A percentile compares a stretch with the other conserved stretches of the same genome.
phyloP scores from a whole-genome alignment of 23 tunicate species.

The Halocynthia roretzi region DNA sequence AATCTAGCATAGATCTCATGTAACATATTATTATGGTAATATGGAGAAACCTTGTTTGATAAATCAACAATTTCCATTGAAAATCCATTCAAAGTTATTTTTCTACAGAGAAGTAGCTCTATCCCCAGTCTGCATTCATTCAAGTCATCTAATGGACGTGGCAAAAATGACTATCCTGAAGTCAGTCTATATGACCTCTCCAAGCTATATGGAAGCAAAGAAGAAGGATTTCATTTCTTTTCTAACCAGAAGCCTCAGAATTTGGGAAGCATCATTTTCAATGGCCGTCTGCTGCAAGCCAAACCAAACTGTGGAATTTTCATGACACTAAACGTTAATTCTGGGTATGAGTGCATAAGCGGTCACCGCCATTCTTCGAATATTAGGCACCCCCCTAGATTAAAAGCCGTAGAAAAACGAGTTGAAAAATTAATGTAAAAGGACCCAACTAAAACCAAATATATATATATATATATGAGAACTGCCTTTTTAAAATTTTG shows the following conservation, averaged over 20 bases:
- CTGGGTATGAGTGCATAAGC: slow-evolving; percentile 36
- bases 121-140: slow-evolving; percentile 35
- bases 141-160: background rate
- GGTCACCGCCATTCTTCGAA: too few species aligned
- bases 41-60: too few species aligned
- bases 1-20: too few species aligned
- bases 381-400: too few species aligned
- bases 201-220: slow-evolving; percentile 22
- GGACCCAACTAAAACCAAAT: too few species aligned
- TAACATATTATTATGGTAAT: too few species aligned
- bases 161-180: background rate
- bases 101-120: slow-evolving; percentile 69
- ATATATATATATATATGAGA: too few species aligned
- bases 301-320: slow-evolving; percentile 54
- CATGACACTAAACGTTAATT: slow-evolving; percentile 35
- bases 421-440: too few species aligned
- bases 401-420: too few species aligned
- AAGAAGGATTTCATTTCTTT: background rate
- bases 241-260: background rate
- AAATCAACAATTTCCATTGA: background rate
- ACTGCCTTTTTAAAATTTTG: too few species aligned
- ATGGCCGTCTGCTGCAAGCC: slow-evolving; percentile 43
- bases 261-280: slow-evolving; percentile 54
- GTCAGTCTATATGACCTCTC: slow-evolving; percentile 4
- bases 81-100: too few species aligned